These are phyloP conservation scores for Orthonychiurus folsomi DNA, from an alignment of 2,888 invertebrate genomes.

Conservation along the genomic window DNA sequence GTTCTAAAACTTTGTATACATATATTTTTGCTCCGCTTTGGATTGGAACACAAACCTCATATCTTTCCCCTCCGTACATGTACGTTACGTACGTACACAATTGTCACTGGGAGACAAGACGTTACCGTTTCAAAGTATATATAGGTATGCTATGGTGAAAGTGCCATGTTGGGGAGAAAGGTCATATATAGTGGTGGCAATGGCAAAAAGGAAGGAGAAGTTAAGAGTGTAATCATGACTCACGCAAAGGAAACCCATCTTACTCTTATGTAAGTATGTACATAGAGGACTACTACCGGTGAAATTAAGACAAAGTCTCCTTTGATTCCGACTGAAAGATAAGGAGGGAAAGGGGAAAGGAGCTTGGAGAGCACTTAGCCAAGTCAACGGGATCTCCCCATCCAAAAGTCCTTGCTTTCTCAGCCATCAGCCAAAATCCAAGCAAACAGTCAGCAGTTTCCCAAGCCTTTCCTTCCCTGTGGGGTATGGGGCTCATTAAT, in stretches of 20 bases:
- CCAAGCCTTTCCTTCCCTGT: background rate
- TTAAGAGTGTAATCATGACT: constrained; percentile 1
- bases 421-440: background rate
- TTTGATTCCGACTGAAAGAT: background rate
- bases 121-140: too few relatives aligned
- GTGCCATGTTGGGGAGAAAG: background rate
- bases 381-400: too few relatives aligned
- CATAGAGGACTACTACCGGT: too few relatives aligned
- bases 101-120: background rate
- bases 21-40: background rate
- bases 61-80: too few relatives aligned
- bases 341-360: too few relatives aligned
- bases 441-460: background rate
- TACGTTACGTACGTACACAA: background rate
- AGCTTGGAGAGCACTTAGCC: too few relatives aligned
- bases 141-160: too few relatives aligned
- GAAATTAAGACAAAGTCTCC: background rate
- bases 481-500: background rate
- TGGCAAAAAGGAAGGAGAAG: background rate
- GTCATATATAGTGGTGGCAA: background rate
- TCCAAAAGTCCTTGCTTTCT: too few relatives aligned
- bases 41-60: too few relatives aligned
- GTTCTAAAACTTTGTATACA: background rate
- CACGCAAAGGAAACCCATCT: background rate
- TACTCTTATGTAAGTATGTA: too few relatives aligned